Evolutionary conservation across 2,888 invertebrate genomes (phyloP).

Genomic region (Dendrolimus houi): DNA sequence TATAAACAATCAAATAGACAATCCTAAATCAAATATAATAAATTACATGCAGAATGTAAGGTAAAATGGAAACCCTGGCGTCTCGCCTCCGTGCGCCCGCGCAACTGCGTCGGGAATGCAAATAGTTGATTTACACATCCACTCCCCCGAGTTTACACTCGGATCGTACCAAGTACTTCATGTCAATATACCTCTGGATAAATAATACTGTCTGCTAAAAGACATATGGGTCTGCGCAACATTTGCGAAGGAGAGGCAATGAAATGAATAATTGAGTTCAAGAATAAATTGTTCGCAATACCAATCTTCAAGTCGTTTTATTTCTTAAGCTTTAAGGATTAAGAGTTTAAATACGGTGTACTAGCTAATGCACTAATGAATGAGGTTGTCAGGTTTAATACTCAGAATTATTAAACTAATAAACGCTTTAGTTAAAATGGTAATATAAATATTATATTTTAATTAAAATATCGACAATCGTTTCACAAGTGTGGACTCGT

Average conservation of each 20-base stretch:
- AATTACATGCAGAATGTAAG: no score
- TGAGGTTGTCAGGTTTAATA: background rate
- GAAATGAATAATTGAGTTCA: constrained; percentile 53
- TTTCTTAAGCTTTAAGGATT: background rate
- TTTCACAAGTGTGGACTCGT: no score
- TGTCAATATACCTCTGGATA: constrained; percentile 40
- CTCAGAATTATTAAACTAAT: background rate
- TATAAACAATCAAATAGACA: no score
- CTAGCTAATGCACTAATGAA: background rate
- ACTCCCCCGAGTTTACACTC: constrained; percentile 37
- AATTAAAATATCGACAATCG: no score
- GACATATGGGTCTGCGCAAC: constrained; percentile 45
- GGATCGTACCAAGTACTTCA: constrained; percentile 22
- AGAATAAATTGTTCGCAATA: constrained; percentile 26
- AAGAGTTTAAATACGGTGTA: background rate
- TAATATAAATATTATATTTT: background rate
- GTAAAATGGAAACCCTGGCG: background rate
- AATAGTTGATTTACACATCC: constrained; percentile 66
- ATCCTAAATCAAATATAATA: no score
- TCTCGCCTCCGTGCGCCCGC: constrained; percentile 12
- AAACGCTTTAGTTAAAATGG: background rate
- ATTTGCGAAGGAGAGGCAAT: constrained; percentile 36
- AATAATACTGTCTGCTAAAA: constrained; percentile 53
- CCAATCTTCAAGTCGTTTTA: background rate
- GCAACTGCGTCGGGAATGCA: constrained; percentile 33